Base-by-base conservation (phyloP, 2,888 invertebrate genomes). In the Amphipoea oculea region DNA sequence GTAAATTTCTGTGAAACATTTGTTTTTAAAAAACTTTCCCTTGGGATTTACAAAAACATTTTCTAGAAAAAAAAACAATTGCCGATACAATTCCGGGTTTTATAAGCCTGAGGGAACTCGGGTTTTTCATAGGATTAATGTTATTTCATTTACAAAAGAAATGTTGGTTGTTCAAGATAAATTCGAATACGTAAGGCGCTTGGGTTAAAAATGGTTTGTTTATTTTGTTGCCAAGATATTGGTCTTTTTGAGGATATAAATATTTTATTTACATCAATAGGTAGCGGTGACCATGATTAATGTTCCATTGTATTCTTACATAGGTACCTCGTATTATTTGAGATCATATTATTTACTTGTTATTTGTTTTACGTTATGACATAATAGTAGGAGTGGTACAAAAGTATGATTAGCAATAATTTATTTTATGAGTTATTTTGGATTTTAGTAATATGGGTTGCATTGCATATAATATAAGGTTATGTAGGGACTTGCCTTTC, bases 141-240 rank as follows among this genome's bases (percentile, higher is more conserved):
- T 40, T 40, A 73, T 48, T 81, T 63, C 3, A 82, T 82, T 82
- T 65, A 73, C 17, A 40, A 74, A 82, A 73, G 5, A 79, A 54
- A 81, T 63, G 42, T 9, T 63, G n/a, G 51, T 36, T 14, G 14
- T 42, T 63, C n/a, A n/a, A 14, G 81, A 71, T 62, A 71, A 29
- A 81, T 78, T 40, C 29, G 57, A 14, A 29, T 77, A 7, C 63
- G 23, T n/a, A 17, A 42, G 17, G 17, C 81, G 12, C 57, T 70
- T 29, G 81, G 57, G 40, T 60, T 60, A 23, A 60, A 70, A 80
- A 54, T 9, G 11, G 29, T 17, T 57, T 40, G 42, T 23, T n/a
- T n/a, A 45, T 74, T 57, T 36, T 70, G 20, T 45, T 36, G 54
- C 36, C 29, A n/a, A 29, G 42, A 17, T 14, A 12, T 36, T 51